Base-by-base conservation (phyloP, 2,797 vertebrate species). In the Amazona finschi region DNA sequence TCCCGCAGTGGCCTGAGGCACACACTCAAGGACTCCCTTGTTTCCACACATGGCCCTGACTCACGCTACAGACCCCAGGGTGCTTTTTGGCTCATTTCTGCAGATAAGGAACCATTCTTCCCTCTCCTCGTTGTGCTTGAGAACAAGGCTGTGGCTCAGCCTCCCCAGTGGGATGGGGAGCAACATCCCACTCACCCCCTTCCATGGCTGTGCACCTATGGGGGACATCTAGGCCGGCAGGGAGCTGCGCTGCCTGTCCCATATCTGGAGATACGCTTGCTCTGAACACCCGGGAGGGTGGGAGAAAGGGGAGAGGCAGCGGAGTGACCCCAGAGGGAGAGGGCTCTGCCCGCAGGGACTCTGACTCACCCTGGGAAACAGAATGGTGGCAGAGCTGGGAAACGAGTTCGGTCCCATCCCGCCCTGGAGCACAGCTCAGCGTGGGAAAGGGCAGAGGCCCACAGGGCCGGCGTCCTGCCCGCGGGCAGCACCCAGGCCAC, bases 391-490 rank as follows among this genome's bases (percentile, higher is more conserved):
- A 77, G 90, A 79, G 90, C 93, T 57, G 92, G 85, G 92, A 91
- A 89, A 79, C 1, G 4, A 75, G 57, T 1, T 10, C 28, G 30
- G 73, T 57, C 50, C 81, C 71, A 38, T 77, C n/a, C 55, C 79
- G 30, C 36, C 53, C 58, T 0, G 4, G 44, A 88, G 84, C 76
- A 7, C 52, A 52, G 44, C 2, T 7, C 13, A 8, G 60, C 76
- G 83, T 96, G 95, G 93, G 93, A 95, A 95, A 94, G 92, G 95
- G 79, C 94, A 94, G 65, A 77, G 75, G 36, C 57, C 38, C 77
- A 0, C 3, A 7, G 64, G 72, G 19, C n/a, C 10, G 3, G 0
- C 8, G 85, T 95, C 66, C 78, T 61, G 85, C 72, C 87, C 6
- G 47, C 15, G 6, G 47, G 79, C 65, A 92, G 90, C 90, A 39